Base-by-base conservation (phyloP, 2,888 invertebrate species). In the Tyria jacobaeae region DNA sequence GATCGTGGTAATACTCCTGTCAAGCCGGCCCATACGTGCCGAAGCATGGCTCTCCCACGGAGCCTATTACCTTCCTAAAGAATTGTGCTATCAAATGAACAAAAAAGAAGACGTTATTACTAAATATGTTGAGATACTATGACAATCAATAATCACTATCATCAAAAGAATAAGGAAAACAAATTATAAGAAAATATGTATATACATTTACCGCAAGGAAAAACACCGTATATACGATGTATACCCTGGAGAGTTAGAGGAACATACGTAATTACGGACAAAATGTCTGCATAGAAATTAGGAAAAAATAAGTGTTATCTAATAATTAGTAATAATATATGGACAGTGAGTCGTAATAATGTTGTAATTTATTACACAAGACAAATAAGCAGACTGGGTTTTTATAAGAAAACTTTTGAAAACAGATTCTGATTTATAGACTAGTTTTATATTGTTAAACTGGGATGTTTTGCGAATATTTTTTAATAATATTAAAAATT, bases 361-460 rank as follows among this genome's bases (percentile, higher is more conserved):
- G 17, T 41, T 17, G 17, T 17, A 41, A 41, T 44, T 21, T 44
- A 21, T 44, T 21, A 12, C 44, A 44, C 21, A 12, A 9, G 21
- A 21, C 10, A 3, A 44, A 12, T 44, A 21, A 44, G 12, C 44
- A 17, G 14, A 25, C 25, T 2, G 25, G 24, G 14, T 48, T 5
- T 48, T 25, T 14, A 48, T 12, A 4, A 52, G 15, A 25, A 35
- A 51, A 52, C 51, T 51, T 58, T 58, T 12, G 25, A 21, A 51
- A 51, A 44, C 51, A 35, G 12, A 35, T 24, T 21, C 24, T 58
- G 44, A 52, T 1, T 58, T 44, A 58, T n/a, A n/a, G 5, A n/a
- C 41, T 44, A 25, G 44, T 52, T 52, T 31, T 34, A 44, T 12
- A 49, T 52, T 41, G 21, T 0, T 24, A 51, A 44, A 41, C 15